Evolutionary conservation across 2,113 vertebrate genomes (phyloP).

Genomic region (Hypanus sabinus): DNA sequence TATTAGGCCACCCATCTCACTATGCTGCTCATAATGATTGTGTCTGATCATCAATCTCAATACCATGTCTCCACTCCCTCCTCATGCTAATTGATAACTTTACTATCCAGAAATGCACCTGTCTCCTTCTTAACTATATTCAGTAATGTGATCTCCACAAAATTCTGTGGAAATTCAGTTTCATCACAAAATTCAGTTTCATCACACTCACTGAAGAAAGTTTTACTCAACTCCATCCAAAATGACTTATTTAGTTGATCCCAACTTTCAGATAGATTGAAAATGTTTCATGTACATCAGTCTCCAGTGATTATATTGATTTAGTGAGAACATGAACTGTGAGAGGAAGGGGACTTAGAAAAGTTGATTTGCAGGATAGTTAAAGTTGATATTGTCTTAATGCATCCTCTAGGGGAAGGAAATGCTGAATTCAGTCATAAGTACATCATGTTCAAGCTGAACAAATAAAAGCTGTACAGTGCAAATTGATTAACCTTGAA

Average conservation of each 20-base stretch:
- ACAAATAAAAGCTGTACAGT: not conserved
- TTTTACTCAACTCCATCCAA: not conserved
- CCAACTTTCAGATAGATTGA: not conserved
- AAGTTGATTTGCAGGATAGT: not conserved
- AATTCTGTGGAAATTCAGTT: no score
- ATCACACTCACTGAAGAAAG: no score
- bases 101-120: no score
- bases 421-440: not conserved
- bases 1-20: no score
- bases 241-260: not conserved
- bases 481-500: not conserved
- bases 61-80: no score
- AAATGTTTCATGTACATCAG: not conserved
- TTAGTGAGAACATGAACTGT: not conserved
- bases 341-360: not conserved
- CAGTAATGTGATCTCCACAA: no score
- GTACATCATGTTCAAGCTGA: not conserved
- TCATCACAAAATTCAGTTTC: no score
- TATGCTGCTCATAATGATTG: no score
- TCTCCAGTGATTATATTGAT: not conserved
- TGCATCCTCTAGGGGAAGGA: not conserved
- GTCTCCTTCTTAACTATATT: no score
- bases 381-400: not conserved
- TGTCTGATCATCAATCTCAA: no score
- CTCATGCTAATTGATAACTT: no score